These are phyloP conservation scores for Malacoctenus gilli DNA, from an alignment of 2,797 vertebrate genomes.

Conservation along the genomic window DNA sequence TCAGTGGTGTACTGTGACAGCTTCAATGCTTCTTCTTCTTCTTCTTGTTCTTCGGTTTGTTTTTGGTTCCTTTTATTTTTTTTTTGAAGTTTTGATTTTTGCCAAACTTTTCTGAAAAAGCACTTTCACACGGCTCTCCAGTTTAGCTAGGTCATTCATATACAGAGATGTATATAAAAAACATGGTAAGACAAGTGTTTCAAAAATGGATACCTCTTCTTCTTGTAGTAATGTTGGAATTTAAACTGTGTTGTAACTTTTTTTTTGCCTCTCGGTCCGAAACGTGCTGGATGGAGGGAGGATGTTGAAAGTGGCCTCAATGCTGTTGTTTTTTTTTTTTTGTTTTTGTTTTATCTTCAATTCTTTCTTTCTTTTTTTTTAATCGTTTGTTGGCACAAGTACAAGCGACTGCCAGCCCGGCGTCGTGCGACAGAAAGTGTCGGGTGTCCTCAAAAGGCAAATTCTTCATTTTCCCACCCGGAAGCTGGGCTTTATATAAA, in stretches of 20 bases:
- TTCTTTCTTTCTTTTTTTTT: background rate
- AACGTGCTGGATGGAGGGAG: conserved; percentile 44
- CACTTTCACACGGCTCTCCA: conserved; percentile 78
- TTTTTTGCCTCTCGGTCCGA: conserved; percentile 47
- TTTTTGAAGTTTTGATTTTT: too few species aligned
- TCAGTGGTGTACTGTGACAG: conserved; percentile 69
- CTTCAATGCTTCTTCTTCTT: conserved; percentile 21
- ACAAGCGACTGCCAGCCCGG: conserved; percentile 61
- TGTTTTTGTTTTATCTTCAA: too few species aligned
- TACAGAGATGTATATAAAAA: conserved; percentile 74
- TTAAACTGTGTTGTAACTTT: conserved; percentile 72
- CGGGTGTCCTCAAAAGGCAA: conserved; percentile 36
- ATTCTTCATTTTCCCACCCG: conserved; percentile 51
- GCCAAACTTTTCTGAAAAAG: conserved; percentile 76
- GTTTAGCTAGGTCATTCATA: conserved; percentile 64
- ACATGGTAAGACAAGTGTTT: conserved; percentile 74
- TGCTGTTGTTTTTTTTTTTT: conserved; percentile 2
- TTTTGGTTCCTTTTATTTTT: conserved; percentile 1
- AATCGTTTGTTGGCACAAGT: conserved; percentile 40
- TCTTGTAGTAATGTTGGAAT: conserved; percentile 70
- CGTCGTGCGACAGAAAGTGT: conserved; percentile 33
- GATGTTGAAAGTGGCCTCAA: conserved; percentile 50
- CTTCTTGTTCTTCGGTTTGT: background rate
- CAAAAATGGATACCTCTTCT: conserved; percentile 79
- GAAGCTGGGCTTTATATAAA: conserved; percentile 60